Evolutionary conservation across 53 echinoderm and acorn worm genomes (phyloP), one percentile per base, ranked within the genome.

Genomic region (Echinarachnius parma): DNA sequence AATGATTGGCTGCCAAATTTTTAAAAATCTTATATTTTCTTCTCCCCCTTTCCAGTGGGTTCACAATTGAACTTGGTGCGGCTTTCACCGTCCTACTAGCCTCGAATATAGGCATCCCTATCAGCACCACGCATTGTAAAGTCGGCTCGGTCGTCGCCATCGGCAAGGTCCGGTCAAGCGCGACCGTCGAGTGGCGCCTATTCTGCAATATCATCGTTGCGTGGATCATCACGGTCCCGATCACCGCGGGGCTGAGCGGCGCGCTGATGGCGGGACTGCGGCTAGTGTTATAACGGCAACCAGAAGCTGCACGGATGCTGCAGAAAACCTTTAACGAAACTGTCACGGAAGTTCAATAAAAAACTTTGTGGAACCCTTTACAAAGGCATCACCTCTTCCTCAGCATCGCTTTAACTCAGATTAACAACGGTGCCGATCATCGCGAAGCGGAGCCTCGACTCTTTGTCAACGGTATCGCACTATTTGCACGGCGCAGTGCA

Each of bases 121-220:
- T 95, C 91, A 91, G 90, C 37, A 90, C 96, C 5, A 95, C 96
- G 26, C 96, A 95, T 60, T 95, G 96, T 58, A 95, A 95, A 55
- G 87, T 95, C 5, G 96, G 96, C 28, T 95, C 96, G 0, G 84
- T 95, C 18, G 82, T 95, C 16, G 66, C 88, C 13, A 81, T 95
- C 33, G 96, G 96, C 30, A 66, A 76, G 46, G 79, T 91, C 21
- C 81, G 91, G 33, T 71, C 81, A 11, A 76, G 74, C 8, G 83
- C 77, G 21, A 81, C 74, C 14, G 87, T 95, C 0, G 78, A 90
- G 32, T 95, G 96, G 96, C 87, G 76, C 37, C 52, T 95, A 4
- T 91, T 95, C 77, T 46, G 66, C 9, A 79, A 66, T 28, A 95
- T 95, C 64, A 69, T 95, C 33, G 37, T 91, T 21, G 96, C 91